A percentile compares a stretch with the other conserved stretches of the same genome.
phyloP scores from a whole-genome alignment of 2,888 invertebrate genomes.

The Eustalomyia histrio region DNA sequence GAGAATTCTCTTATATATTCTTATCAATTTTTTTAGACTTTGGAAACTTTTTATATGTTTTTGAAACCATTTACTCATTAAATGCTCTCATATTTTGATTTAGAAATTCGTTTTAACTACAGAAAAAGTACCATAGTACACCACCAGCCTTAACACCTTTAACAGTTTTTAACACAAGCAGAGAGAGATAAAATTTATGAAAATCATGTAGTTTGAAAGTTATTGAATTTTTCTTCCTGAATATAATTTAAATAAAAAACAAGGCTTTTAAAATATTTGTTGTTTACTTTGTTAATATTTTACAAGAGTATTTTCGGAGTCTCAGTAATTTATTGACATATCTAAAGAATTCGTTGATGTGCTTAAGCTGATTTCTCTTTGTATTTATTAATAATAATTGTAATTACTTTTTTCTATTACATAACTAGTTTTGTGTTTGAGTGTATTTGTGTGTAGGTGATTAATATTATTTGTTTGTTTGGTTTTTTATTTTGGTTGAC shows the following conservation, averaged over 20 bases:
- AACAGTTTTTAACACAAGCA: too few relatives aligned
- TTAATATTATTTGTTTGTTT: neutral
- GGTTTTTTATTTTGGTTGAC: neutral
- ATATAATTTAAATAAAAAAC: neutral
- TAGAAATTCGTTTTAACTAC: too few relatives aligned
- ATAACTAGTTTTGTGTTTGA: conserved; percentile 42
- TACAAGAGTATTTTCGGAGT: conserved; percentile 21
- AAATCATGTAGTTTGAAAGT: too few relatives aligned
- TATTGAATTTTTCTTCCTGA: neutral
- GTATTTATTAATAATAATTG: conserved; percentile 35
- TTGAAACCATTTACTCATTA: too few relatives aligned
- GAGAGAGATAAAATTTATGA: too few relatives aligned
- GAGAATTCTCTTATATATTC: too few relatives aligned
- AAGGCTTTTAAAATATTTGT: neutral
- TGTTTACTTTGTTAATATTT: conserved; percentile 4
- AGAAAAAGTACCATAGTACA: too few relatives aligned
- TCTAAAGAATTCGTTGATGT: conserved; percentile 47
- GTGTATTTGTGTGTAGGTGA: conserved; percentile 38
- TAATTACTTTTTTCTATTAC: neutral
- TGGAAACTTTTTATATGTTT: too few relatives aligned
- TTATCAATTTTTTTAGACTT: too few relatives aligned
- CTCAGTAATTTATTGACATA: conserved; percentile 31
- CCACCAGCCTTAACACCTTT: too few relatives aligned
- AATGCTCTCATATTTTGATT: too few relatives aligned
- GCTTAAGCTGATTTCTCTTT: conserved; percentile 49